Evolutionary conservation across 2,888 invertebrate genomes (phyloP), one percentile per base, ranked within the genome.

Genomic region (Parnassius glacialis): DNA sequence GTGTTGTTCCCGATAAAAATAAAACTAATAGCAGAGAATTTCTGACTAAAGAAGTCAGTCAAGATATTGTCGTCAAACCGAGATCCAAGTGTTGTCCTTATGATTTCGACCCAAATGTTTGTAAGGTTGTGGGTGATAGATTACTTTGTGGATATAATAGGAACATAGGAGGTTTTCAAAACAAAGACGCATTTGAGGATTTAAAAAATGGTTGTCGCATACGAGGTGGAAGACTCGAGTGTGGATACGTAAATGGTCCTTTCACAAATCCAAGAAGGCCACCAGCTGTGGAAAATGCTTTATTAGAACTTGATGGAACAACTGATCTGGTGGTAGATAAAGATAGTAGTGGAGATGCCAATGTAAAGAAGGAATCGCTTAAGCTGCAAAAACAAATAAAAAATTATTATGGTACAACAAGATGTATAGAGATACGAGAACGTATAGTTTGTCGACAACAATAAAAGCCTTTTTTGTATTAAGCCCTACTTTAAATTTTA

Each of bases 111-210:
- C 72, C 81, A 51, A 75, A 59, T 10, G 51, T 76, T 13, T 89
- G 89, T 60, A 77, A 71, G 73, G 59, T 67, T 12, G 70, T 87
- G 3, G 82, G 83, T 25, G 82, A 87, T 50, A 79, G 86, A 69
- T 16, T 83, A 1, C 70, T 87, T 12, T 89, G 89, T 66, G 89
- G 89, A 9, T 89, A 74, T 57, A 79, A 89, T 61, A 79, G 58
- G 56, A 88, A 89, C 66, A 48, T 75, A 25, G 86, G 83, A 1
- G 65, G 43, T 0, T 74, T 77, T 7, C 52, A 64, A 3, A 71
- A 68, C 52, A 68, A 74, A 3, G 66, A 77, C 25, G 62, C 47
- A 0, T 59, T 67, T 0, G 34, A 70, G 5, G 62, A 74, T 2
- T 60, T 86, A 16, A 66, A 72, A n/a, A 76, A 76, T 47, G 84